Evolutionary conservation across 2,113 vertebrate genomes (phyloP), one percentile per base, ranked within the genome.

Genomic region (Nycticorax nycticorax): DNA sequence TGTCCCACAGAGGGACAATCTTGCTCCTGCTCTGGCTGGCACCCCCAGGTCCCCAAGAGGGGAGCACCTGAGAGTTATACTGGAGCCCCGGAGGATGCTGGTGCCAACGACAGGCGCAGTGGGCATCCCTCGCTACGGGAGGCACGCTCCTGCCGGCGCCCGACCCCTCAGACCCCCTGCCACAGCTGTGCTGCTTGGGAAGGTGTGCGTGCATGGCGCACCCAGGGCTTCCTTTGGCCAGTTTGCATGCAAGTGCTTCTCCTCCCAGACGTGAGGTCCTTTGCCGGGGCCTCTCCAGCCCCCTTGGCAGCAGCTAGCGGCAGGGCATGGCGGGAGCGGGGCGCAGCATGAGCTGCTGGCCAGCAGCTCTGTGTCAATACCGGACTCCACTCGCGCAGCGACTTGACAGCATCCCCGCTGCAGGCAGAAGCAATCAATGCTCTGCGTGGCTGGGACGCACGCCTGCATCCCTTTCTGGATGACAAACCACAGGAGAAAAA

Each of bases 401-500:
- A 98, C 98, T 98, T 98, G 98, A 98, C 98, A 99, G 98, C 98
- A 98, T 98, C 98, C 96, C 97, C 94, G 97, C 98, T 98, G 97
- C 97, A 98, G 99, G 98, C 98, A 98, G 98, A 98, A 99, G 98
- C 98, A 98, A 99, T 98, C 98, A 98, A 99, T 98, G 98, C 98
- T 98, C 92, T 52, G 97, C 96, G 97, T 97, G 98, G 98, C 98
- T 98, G 98, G 98, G 98, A 97, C 92, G 94, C 93, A 35, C 79
- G 97, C 97, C 98, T 97, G 94, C 96, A 96, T 97, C 96, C 86
- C 88, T 88, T 92, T 73, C 93, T 89, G 92, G 85, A 86, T 91
- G 85, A 75, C 72, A 87, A 63, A 73, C 52, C 86, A 62, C 26
- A 33, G 74, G 68, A 4, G 47, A 17, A 27, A 43, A 13, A 23